Conservation (phyloP, 2,888 invertebrate genomes). For the Phaonia tiefii region DNA sequence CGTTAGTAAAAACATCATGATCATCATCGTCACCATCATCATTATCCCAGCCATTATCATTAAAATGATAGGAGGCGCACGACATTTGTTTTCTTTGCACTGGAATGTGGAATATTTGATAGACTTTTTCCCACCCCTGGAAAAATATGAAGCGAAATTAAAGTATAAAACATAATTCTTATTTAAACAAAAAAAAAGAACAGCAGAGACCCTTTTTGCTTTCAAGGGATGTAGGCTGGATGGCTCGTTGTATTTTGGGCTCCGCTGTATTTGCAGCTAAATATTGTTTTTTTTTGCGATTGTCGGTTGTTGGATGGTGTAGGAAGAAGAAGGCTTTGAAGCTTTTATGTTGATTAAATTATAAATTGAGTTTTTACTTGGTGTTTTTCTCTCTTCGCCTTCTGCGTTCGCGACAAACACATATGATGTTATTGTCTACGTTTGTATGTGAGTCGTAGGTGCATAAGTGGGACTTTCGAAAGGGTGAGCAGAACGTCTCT, state of each 20-base stretch:
- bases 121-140: no score
- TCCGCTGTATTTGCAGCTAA: slow-evolving; percentile 8
- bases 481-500: no score
- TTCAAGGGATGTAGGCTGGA: neutral
- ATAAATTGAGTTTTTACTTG: slow-evolving; percentile 55
- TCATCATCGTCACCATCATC: neutral
- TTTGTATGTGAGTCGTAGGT: no score
- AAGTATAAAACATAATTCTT: slow-evolving; percentile 20
- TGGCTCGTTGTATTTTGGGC: neutral
- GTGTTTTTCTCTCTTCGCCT: slow-evolving; percentile 22
- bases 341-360: slow-evolving; percentile 66
- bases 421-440: no score
- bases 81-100: neutral
- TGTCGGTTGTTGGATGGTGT: no score
- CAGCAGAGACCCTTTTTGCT: slow-evolving; percentile 9
- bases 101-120: neutral
- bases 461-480: no score
- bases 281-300: slow-evolving; percentile 1
- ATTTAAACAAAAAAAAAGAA: neutral
- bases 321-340: slow-evolving; percentile 33
- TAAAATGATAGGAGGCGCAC: neutral
- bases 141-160: neutral
- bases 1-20: neutral
- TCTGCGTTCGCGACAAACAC: slow-evolving; percentile 41
- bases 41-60: neutral